A percentile compares a stretch with the other conserved stretches of the same genome.
Conservation (phyloP, 2,888 invertebrate genomes). For the Pachymerium ferrugineum region DNA sequence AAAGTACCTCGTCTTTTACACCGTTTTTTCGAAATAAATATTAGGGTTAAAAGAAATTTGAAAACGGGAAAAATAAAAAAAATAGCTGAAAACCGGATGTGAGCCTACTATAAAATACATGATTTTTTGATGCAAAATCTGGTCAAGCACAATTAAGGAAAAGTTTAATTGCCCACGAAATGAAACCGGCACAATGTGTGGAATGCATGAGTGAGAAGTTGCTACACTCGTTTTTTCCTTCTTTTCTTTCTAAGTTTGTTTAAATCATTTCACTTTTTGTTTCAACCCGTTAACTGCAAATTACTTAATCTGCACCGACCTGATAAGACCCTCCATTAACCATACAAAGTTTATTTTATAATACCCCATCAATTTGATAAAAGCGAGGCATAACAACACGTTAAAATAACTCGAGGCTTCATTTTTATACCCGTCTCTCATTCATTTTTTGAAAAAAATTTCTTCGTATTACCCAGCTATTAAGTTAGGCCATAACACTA, state of each 20-base stretch:
- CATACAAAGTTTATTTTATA: neutral
- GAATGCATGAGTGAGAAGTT: conserved; percentile 2
- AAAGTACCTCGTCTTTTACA: neutral
- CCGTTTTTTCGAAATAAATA: too few species aligned
- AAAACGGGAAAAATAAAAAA: neutral
- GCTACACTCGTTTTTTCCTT: neutral
- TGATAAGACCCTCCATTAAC: neutral
- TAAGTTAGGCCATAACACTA: neutral
- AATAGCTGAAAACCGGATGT: neutral
- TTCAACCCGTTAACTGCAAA: conserved; percentile 18
- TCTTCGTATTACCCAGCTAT: neutral
- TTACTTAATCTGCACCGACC: conserved; percentile 2
- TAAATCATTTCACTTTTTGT: conserved; percentile 19
- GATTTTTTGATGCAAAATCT: neutral
- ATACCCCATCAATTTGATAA: neutral
- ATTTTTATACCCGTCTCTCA: neutral
- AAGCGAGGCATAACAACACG: neutral
- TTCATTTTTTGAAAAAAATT: neutral
- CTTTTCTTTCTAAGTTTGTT: neutral
- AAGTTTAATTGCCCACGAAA: conserved; percentile 13
- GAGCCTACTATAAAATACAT: neutral
- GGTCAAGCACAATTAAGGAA: conserved; percentile 13
- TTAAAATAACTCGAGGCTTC: neutral
- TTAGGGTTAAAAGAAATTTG: too few species aligned
- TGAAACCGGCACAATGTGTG: conserved; percentile 13